These are phyloP conservation scores for Pandemis cinnamomeana DNA, from an alignment of 2,888 invertebrate species.

Conservation along the genomic window DNA sequence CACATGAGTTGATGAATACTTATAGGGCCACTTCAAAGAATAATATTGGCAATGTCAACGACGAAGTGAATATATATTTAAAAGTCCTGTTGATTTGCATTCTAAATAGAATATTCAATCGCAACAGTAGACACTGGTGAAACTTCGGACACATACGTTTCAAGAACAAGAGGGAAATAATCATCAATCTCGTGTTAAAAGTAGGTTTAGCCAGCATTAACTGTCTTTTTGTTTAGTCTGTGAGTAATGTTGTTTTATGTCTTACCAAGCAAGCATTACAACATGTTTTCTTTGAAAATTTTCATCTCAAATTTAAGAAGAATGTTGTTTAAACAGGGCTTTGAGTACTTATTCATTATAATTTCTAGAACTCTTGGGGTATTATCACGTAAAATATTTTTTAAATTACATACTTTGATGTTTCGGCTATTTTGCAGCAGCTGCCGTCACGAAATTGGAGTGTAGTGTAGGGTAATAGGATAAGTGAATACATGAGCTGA, in stretches of 20 bases:
- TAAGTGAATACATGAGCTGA: too few species aligned
- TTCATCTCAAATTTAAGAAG: background rate
- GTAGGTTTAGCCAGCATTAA: background rate
- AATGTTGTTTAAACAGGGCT: background rate
- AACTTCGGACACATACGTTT: constrained; percentile 32
- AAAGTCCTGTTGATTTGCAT: background rate
- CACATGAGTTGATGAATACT: constrained; percentile 36
- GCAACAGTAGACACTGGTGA: constrained; percentile 43
- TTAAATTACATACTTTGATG: too few species aligned
- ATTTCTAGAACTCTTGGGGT: too few species aligned
- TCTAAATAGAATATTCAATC: background rate
- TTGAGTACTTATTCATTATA: too few species aligned
- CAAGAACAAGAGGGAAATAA: constrained; percentile 11
- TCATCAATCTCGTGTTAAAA: constrained; percentile 14
- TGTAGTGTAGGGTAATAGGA: too few species aligned
- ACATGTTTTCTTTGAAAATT: background rate
- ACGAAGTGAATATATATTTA: background rate
- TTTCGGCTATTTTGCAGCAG: too few species aligned
- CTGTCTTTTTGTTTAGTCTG: constrained; percentile 32
- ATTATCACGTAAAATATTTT: too few species aligned
- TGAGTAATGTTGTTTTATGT: constrained; percentile 14
- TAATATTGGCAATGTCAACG: background rate
- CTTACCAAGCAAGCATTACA: background rate
- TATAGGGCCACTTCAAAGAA: background rate
- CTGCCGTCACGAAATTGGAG: too few species aligned